Base-by-base conservation (phyloP, 2,797 vertebrate species). In the Brotula barbata region DNA sequence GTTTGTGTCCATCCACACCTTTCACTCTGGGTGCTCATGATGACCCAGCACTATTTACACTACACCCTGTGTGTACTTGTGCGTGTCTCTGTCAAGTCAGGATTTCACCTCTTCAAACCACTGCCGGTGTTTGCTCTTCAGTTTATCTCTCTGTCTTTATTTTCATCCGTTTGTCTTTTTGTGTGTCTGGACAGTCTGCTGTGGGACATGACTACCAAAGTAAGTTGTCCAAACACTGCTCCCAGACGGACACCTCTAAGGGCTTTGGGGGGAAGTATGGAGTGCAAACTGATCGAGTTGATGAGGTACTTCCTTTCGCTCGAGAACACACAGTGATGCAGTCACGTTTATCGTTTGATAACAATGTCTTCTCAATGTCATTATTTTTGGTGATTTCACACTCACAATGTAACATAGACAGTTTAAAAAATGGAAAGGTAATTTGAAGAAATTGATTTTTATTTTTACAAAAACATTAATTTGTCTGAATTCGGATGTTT, bases 221-320 rank as follows among this genome's bases (percentile, higher is more conserved):
- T 48, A 92, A 94, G 49, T 83, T 98, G 39, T 93, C 95, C 43
- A 94, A 95, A 76, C 96, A 98, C 75, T 98, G 96, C 79, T 98
- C 96, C 2, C 97, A 98, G 57, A 94, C 94, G 0, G 96, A 98
- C 75, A 94, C 93, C 0, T 93, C 93, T 23, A 95, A 94, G 53
- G 97, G 97, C 0, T 98, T 98, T 7, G 96, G 97, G 37, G 96
- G 97, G 41, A 97, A 97, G 84, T 99, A 94, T 50, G 96, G 96
- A 0, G 93, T 99, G 2, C 94, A 98, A 50, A 89, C 91, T 0
- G 96, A 99, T 58, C 91, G 97, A 3, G 94, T 99, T 1, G 96
- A 99, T 73, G 92, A 97, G 95, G 96, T 96, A 89, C 79, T 45
- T 36, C 33, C 46, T 33, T 33, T 33, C 13, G 7, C 47, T 33